phyloP scores from a whole-genome alignment of 2,113 vertebrate species.

The Cariama cristata region DNA sequence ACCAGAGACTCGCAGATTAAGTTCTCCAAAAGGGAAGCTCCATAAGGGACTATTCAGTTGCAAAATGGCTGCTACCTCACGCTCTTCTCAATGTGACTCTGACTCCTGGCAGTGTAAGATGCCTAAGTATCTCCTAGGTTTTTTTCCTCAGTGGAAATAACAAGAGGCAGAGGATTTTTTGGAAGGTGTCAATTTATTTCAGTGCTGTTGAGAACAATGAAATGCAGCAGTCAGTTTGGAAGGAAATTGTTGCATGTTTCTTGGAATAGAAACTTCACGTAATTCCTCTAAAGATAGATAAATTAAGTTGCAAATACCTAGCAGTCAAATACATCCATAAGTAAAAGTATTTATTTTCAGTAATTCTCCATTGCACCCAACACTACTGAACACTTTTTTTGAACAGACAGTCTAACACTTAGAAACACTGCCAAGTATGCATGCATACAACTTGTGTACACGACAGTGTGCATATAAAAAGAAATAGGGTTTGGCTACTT shows the following conservation, averaged over 20 bases:
- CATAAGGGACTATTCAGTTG: not conserved
- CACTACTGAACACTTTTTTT: not conserved
- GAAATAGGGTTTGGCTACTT: not conserved
- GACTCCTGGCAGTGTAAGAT: not conserved
- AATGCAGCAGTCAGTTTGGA: not conserved
- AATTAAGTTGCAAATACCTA: not conserved
- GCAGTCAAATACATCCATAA: rapidly evolving
- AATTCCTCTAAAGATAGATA: not conserved
- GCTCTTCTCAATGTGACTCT: not conserved
- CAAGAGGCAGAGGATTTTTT: not conserved
- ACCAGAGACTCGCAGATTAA: not conserved
- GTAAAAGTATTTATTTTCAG: not conserved
- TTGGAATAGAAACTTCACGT: not conserved
- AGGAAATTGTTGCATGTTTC: not conserved
- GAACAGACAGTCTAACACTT: not conserved
- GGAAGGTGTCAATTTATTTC: not conserved
- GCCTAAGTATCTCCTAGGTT: rapidly evolving
- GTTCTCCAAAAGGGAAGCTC: not conserved
- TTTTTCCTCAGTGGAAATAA: not conserved
- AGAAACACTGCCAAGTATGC: not conserved
- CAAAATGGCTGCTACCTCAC: not conserved
- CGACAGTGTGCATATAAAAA: not conserved
- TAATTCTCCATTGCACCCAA: not conserved
- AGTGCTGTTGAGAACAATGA: not conserved
- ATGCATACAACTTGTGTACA: not conserved